phyloP scores from a whole-genome alignment of 1,140 invertebrate species.

The Danaus plexippus region DNA sequence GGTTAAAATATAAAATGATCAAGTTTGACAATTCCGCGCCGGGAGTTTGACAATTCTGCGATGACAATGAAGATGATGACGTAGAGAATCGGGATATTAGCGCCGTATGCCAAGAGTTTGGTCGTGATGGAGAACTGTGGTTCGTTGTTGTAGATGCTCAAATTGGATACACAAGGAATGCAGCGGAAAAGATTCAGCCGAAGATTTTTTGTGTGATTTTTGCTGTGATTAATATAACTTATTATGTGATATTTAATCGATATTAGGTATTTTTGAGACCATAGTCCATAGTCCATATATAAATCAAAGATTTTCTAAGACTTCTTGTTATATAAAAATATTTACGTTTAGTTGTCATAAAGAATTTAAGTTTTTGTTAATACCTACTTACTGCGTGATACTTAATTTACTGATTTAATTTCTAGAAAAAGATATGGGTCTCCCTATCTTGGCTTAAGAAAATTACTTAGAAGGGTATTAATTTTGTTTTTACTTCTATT shows the following conservation, averaged over 20 bases:
- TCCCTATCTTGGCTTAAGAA: slow-evolving; percentile 5
- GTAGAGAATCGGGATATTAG: slow-evolving; percentile 9
- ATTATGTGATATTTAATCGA: neutral
- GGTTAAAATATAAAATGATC: slow-evolving; percentile 11
- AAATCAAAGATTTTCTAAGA: slow-evolving; percentile 3
- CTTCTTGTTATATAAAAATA: slow-evolving; percentile 7
- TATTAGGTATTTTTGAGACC: slow-evolving; percentile 6
- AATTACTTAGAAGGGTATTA: neutral
- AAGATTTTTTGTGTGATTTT: slow-evolving; percentile 3
- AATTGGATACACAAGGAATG: slow-evolving; percentile 11
- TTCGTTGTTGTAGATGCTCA: slow-evolving; percentile 6
- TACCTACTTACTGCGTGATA: slow-evolving; percentile 8
- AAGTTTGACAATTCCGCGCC: slow-evolving; percentile 8
- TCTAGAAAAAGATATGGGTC: slow-evolving; percentile 8
- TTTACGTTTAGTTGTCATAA: slow-evolving; percentile 6
- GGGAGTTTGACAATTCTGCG: slow-evolving; percentile 1
- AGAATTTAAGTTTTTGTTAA: slow-evolving; percentile 3
- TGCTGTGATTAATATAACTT: neutral
- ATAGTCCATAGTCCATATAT: neutral
- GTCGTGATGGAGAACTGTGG: slow-evolving; percentile 7
- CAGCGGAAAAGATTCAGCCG: slow-evolving; percentile 9
- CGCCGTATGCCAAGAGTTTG: slow-evolving; percentile 9
- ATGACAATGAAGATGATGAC: slow-evolving; percentile 7
- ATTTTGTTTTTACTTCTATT: neutral
- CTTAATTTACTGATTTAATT: neutral